These are phyloP conservation scores for Melanotaenia parkinsoni DNA, from an alignment of 2,797 vertebrate species.

Conservation along the genomic window DNA sequence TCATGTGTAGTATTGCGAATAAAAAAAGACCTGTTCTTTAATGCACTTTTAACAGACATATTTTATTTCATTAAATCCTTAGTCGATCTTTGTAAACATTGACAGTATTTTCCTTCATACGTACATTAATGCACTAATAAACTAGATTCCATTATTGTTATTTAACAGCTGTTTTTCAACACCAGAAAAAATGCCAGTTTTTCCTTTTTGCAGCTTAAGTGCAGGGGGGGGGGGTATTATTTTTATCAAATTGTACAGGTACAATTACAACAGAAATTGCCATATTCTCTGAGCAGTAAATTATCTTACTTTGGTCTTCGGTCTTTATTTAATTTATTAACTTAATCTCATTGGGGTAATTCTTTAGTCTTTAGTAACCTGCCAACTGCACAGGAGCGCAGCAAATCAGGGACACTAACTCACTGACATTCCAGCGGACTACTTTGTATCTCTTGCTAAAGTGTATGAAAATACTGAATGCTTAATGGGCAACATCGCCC, in stretches of 20 bases:
- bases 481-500: conserved; percentile 62
- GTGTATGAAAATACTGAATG: conserved; percentile 52
- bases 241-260: conserved; percentile 36
- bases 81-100: too few species aligned
- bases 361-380: conserved; percentile 18
- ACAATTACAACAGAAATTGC: conserved; percentile 42
- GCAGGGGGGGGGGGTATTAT: conserved; percentile 42
- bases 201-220: too few species aligned
- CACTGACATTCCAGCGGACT: conserved; percentile 36
- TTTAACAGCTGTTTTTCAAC: conserved; percentile 12
- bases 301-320: conserved; percentile 8
- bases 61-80: too few species aligned
- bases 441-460: conserved; percentile 50
- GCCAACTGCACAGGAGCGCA: not conserved
- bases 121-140: not conserved
- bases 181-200: conserved; percentile 25
- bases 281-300: conserved; percentile 32
- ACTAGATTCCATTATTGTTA: conserved; percentile 8
- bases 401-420: conserved; percentile 29
- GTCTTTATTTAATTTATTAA: conserved; percentile 33
- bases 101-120: too few species aligned
- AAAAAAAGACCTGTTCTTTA: not conserved
- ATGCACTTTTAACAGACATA: not conserved
- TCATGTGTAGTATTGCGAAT: not conserved
- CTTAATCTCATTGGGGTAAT: conserved; percentile 46